These are phyloP conservation scores for Embidobia sp. DNA, from an alignment of 2,888 invertebrate genomes.

Conservation along the genomic window DNA sequence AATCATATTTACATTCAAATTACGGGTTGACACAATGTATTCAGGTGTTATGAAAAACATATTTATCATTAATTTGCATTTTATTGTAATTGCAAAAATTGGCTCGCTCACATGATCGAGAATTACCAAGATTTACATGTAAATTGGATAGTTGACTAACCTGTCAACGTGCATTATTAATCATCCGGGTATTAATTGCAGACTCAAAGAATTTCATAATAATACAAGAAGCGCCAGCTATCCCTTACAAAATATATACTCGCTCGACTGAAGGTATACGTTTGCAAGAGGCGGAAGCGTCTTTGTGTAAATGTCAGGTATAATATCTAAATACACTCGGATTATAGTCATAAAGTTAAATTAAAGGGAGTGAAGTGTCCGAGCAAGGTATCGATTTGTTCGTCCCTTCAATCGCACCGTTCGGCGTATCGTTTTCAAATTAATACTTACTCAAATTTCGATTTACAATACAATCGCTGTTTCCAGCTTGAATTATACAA, in stretches of 20 bases:
- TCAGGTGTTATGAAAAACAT: too few species aligned
- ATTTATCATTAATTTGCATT: background rate
- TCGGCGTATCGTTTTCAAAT: constrained; percentile 16
- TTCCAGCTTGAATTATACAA: too few species aligned
- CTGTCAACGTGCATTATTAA: constrained; percentile 37
- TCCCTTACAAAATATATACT: constrained; percentile 26
- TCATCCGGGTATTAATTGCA: constrained; percentile 42
- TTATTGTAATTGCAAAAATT: too few species aligned
- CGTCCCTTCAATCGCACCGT: constrained; percentile 3
- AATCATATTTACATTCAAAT: too few species aligned
- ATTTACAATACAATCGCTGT: too few species aligned
- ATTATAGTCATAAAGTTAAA: constrained; percentile 46
- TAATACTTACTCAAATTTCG: too few species aligned
- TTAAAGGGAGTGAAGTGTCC: constrained; percentile 35
- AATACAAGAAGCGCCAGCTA: constrained; percentile 37
- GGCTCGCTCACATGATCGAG: constrained; percentile 22
- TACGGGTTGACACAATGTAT: too few species aligned
- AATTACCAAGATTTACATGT: constrained; percentile 38
- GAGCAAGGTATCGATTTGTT: constrained; percentile 29
- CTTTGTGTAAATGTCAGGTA: constrained; percentile 43
- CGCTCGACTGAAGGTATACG: constrained; percentile 14
- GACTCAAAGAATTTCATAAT: constrained; percentile 43
- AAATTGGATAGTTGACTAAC: constrained; percentile 38
- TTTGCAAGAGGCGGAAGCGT: constrained; percentile 20
- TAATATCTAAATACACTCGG: constrained; percentile 38